Conservation (phyloP, 2,113 vertebrate species). For the Benitochromis conjunctus region DNA sequence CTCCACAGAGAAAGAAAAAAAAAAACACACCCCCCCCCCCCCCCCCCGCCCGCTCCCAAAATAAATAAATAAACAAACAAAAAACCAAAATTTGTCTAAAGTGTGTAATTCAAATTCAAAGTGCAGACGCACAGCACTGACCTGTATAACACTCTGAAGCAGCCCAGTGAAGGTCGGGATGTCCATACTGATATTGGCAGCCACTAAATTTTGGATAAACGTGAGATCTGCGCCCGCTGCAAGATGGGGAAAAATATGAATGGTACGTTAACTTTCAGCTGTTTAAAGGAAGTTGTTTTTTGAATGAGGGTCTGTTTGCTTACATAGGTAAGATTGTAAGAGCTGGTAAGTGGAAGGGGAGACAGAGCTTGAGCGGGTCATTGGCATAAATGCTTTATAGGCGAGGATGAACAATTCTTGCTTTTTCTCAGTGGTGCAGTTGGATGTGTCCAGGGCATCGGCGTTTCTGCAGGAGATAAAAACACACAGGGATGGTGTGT, state of each 20-base stretch:
- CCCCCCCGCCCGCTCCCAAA: no score
- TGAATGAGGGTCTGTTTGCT: background rate
- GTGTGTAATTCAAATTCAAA: background rate
- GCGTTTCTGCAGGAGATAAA: slow-evolving; percentile 55
- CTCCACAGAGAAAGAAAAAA: no score
- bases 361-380: background rate
- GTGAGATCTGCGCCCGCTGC: slow-evolving; percentile 35
- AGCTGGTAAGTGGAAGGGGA: slow-evolving; percentile 49
- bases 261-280: background rate
- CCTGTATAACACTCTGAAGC: slow-evolving; percentile 38
- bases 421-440: slow-evolving; percentile 67
- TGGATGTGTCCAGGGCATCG: slow-evolving; percentile 32
- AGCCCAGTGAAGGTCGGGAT: slow-evolving; percentile 46
- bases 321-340: slow-evolving; percentile 73
- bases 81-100: background rate
- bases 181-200: slow-evolving; percentile 60
- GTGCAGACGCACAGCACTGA: slow-evolving; percentile 20
- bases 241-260: background rate
- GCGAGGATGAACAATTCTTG: slow-evolving; percentile 71
- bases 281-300: background rate
- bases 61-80: background rate
- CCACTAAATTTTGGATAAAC: slow-evolving; percentile 1
- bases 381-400: slow-evolving; percentile 47
- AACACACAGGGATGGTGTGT: background rate
- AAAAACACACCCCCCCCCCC: background rate